Conservation (phyloP, 2,888 invertebrate species). For the Scaeva pyrastri region DNA sequence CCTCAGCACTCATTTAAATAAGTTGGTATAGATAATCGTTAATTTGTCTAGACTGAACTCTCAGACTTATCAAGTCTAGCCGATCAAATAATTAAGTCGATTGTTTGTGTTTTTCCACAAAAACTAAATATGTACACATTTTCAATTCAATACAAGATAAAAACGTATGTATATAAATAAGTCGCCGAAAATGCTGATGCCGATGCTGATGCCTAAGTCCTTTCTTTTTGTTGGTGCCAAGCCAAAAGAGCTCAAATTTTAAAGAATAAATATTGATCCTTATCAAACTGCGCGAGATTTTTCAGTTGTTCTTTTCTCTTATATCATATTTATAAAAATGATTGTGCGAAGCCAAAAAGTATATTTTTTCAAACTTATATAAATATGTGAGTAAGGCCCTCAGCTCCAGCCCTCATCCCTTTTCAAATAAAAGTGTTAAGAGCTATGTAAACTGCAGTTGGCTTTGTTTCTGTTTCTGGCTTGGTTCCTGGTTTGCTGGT, state of each 20-base stretch:
- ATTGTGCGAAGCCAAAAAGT: conserved; percentile 52
- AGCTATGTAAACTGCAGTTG: conserved; percentile 53
- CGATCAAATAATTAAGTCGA: conserved; percentile 70
- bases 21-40: not conserved
- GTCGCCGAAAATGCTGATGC: conserved; percentile 60
- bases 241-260: conserved; percentile 18
- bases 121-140: not conserved
- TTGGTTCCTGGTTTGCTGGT: conserved; percentile 9
- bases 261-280: conserved; percentile 64
- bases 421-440: conserved; percentile 35
- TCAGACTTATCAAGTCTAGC: conserved; percentile 60
- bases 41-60: not conserved
- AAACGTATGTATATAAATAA: not conserved
- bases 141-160: conserved; percentile 11
- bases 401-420: not conserved
- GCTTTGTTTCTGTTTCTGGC: conserved; percentile 61
- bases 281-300: conserved; percentile 45
- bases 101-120: conserved; percentile 18
- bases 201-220: conserved; percentile 10
- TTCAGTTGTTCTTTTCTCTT: conserved; percentile 45
- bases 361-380: conserved; percentile 1
- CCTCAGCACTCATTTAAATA: not conserved
- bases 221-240: conserved; percentile 41
- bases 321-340: conserved; percentile 3
- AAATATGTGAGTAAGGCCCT: not conserved